Conservation (phyloP, 2,888 invertebrate genomes). For the Polydesmus complanatus region DNA sequence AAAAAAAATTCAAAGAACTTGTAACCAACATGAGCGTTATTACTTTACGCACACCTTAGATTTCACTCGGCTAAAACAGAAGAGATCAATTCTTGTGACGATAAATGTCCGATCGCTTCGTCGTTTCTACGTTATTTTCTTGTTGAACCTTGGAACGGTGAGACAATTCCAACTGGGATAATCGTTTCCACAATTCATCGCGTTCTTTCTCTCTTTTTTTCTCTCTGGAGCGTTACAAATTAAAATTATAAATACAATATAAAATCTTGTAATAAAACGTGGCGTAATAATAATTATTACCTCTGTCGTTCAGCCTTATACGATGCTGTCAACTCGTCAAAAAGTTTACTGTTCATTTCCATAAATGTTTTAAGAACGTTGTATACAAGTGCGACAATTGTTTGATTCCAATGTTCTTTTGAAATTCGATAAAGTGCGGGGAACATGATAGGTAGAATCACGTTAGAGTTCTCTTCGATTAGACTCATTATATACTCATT, state of each 20-base stretch:
- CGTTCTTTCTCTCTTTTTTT: conserved; percentile 91
- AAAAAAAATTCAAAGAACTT: background rate
- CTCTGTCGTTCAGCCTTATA: conserved; percentile 99
- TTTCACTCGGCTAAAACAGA: no score
- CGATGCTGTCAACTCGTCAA: conserved; percentile 95
- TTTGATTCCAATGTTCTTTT: conserved; percentile 99
- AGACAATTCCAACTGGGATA: conserved; percentile 71
- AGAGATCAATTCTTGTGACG: conserved; percentile 3
- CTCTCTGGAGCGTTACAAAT: conserved; percentile 47
- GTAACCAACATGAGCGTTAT: background rate
- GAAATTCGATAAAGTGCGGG: conserved; percentile 96
- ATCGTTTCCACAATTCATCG: conserved; percentile 93
- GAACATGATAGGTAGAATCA: conserved; percentile 99
- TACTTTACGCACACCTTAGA: background rate
- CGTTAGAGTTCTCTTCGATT: conserved; percentile 95
- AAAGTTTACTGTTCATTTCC: conserved; percentile 99
- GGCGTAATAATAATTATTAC: conserved; percentile 38
- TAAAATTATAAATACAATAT: background rate
- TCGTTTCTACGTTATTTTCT: conserved; percentile 7
- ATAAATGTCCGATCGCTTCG: background rate
- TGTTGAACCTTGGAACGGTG: conserved; percentile 25
- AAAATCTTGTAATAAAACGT: background rate
- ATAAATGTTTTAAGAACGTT: conserved; percentile 99
- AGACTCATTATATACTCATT: conserved; percentile 99
- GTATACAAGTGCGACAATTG: conserved; percentile 97